Percentiles rank a stretch among this genome's conserved stretches.
Conservation (phyloP, 1,140 invertebrate genomes). For the Gonioctena quinquepunctata region DNA sequence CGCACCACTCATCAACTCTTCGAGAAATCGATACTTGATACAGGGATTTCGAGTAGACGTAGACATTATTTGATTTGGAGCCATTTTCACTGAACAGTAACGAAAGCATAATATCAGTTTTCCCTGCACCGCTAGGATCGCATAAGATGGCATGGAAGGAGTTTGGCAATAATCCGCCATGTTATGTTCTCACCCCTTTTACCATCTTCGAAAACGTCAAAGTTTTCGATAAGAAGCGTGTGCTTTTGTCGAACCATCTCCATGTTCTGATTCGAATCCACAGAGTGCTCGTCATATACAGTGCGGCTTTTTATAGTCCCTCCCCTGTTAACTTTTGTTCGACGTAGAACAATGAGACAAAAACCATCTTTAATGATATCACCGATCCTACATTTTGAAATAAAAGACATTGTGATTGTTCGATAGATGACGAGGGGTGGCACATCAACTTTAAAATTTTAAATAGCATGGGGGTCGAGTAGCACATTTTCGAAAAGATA, state of each 20-base stretch:
- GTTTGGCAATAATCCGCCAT: neutral
- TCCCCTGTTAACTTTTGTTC: no score
- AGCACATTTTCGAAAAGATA: no score
- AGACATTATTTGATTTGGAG: neutral
- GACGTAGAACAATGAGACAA: no score
- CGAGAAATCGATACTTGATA: neutral
- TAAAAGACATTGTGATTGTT: no score
- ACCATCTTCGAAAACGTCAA: neutral
- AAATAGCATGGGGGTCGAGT: no score
- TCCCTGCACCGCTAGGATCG: neutral
- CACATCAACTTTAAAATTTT: no score
- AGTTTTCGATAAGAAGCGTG: neutral
- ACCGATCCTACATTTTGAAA: no score
- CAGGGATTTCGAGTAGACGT: neutral
- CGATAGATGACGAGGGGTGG: no score
- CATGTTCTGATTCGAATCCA: no score
- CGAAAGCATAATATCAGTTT: neutral
- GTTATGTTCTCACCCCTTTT: neutral
- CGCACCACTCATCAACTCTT: neutral
- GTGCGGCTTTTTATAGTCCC: no score
- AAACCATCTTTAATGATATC: no score
- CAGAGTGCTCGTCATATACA: no score
- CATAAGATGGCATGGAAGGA: neutral
- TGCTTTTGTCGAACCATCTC: neutral
- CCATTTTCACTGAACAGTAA: neutral